Percentiles rank a stretch among this genome's conserved stretches.
phyloP scores from a whole-genome alignment of 2,888 invertebrate genomes.

The Andrena camellia region DNA sequence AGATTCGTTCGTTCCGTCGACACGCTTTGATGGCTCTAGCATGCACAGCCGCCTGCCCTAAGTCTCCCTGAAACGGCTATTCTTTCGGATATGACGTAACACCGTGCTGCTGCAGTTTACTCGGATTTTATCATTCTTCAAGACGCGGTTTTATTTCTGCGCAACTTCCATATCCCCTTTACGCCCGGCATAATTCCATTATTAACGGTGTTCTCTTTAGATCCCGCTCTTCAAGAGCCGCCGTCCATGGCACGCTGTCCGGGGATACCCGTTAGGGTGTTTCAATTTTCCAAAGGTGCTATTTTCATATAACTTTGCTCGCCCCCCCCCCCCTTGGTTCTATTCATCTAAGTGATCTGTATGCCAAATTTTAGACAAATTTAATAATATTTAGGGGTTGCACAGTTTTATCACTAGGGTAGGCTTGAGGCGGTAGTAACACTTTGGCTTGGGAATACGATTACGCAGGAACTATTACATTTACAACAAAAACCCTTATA shows the following conservation, averaged over 20 bases:
- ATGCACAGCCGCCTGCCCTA: conserved; percentile 20
- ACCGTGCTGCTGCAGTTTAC: conserved; percentile 40
- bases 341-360: no score
- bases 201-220: conserved; percentile 42
- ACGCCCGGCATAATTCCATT: conserved; percentile 44
- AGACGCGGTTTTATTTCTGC: conserved; percentile 32
- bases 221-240: conserved; percentile 4
- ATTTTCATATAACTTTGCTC: no score
- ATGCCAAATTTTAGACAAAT: no score
- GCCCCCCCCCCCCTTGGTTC: no score
- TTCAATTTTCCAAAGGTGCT: no score
- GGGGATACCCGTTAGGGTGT: neutral
- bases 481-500: no score
- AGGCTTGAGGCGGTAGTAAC: no score
- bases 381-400: no score
- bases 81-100: conserved; percentile 43
- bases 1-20: conserved; percentile 35
- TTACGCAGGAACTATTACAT: no score
- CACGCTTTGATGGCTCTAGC: conserved; percentile 42
- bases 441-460: no score
- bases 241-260: conserved; percentile 10
- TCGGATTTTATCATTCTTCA: conserved; percentile 43
- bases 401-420: no score
- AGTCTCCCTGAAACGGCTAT: conserved; percentile 30
- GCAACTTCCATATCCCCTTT: conserved; percentile 24